Evolutionary conservation across 2,113 vertebrate species (phyloP).

Genomic region (Calidris pygmaea): DNA sequence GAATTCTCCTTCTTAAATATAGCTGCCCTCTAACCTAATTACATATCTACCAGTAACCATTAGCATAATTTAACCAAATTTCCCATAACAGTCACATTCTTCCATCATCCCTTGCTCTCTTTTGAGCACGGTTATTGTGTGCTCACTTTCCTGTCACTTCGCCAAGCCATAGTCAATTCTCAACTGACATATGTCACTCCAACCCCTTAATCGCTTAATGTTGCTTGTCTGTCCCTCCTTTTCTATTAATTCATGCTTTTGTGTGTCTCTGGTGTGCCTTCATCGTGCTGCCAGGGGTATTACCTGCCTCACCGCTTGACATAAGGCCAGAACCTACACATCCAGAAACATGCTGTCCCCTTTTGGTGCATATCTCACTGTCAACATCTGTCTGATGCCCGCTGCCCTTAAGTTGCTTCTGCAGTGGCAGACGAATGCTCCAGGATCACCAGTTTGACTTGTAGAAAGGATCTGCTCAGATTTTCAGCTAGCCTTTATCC

Average conservation of each 20-base stretch:
- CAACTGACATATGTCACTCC: neutral
- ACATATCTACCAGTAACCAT: neutral
- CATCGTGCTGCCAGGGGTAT: neutral
- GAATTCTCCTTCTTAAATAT: constrained; percentile 31
- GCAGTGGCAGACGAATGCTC: neutral
- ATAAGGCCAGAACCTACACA: neutral
- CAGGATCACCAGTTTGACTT: neutral
- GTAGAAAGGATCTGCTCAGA: neutral
- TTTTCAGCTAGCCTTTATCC: neutral
- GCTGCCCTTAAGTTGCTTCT: neutral
- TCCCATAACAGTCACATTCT: neutral
- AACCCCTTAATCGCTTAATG: neutral
- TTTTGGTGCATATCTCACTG: neutral
- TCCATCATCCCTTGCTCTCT: neutral
- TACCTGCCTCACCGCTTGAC: neutral
- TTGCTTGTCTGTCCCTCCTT: neutral
- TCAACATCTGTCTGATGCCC: neutral
- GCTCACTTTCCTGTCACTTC: neutral
- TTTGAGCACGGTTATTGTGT: neutral
- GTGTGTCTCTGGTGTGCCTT: neutral
- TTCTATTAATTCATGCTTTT: neutral
- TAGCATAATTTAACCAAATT: constrained; percentile 17
- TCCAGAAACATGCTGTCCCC: neutral
- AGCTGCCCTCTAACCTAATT: constrained; percentile 27
- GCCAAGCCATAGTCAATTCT: neutral